Evolutionary conservation across 2,113 vertebrate species (phyloP).

Genomic region (Nicator chloris): DNA sequence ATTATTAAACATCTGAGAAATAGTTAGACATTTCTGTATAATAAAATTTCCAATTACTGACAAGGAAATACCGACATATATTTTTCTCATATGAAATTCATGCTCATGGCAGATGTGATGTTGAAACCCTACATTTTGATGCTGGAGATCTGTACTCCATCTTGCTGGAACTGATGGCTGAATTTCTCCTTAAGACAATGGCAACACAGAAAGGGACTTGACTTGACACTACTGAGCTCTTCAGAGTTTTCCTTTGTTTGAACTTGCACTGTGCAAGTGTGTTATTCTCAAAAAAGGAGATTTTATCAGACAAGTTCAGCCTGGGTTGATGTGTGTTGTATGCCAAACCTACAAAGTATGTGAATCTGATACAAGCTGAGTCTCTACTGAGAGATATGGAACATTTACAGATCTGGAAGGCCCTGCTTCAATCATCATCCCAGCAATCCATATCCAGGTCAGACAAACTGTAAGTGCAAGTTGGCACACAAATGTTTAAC

Average conservation of each 20-base stretch:
- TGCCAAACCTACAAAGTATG: background rate
- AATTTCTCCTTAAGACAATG: background rate
- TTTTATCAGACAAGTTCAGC: background rate
- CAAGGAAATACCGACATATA: background rate
- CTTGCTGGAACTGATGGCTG: background rate
- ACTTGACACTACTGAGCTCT: background rate
- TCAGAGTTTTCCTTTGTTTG: background rate
- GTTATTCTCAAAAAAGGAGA: background rate
- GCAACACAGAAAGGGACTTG: background rate
- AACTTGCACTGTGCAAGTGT: background rate
- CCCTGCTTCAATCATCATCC: background rate
- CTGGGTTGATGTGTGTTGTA: background rate
- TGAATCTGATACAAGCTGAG: background rate
- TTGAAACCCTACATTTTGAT: background rate
- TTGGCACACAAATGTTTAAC: background rate
- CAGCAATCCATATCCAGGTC: background rate
- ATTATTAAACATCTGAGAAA: conserved; percentile 5
- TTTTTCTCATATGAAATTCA: background rate
- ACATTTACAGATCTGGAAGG: background rate
- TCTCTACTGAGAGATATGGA: background rate
- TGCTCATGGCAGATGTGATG: background rate
- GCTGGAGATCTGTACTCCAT: background rate
- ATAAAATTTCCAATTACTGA: background rate
- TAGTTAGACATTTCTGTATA: background rate
- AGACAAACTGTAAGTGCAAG: background rate